Conservation (phyloP, 2,797 vertebrate genomes). For the Gymnoscopelus microlampas region DNA sequence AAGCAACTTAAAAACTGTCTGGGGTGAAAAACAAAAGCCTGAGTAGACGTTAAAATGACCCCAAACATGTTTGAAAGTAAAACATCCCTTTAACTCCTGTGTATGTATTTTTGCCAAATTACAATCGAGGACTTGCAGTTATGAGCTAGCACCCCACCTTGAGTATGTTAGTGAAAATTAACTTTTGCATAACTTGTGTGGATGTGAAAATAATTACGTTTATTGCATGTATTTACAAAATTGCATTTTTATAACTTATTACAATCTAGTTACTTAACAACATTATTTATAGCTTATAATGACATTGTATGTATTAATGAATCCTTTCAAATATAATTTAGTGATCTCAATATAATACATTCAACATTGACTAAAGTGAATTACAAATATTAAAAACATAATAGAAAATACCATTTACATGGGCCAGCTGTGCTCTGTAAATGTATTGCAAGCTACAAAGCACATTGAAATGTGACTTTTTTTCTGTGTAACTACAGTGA, state of each 20-base stretch:
- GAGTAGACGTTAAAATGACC: too few relatives aligned
- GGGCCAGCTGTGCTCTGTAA: conserved; percentile 32
- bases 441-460: conserved; percentile 45
- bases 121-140: too few relatives aligned
- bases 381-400: conserved; percentile 9
- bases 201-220: conserved; percentile 5
- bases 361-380: conserved; percentile 8
- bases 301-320: conserved; percentile 9
- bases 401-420: conserved; percentile 16
- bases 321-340: conserved; percentile 16
- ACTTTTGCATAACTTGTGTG: conserved; percentile 22
- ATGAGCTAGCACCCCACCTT: background rate
- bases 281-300: conserved; percentile 22
- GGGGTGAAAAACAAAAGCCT: too few relatives aligned
- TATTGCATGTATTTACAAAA: conserved; percentile 50
- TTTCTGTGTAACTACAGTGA: conserved; percentile 29
- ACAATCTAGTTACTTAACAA: too few relatives aligned
- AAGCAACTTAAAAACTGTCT: too few relatives aligned
- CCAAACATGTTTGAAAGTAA: too few relatives aligned
- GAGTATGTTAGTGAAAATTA: conserved; percentile 3
- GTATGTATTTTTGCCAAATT: too few relatives aligned
- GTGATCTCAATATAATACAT: conserved; percentile 15
- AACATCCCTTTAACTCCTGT: too few relatives aligned
- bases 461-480: conserved; percentile 65
- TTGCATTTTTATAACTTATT: background rate